These are phyloP conservation scores for Periparus ater DNA, from an alignment of 2,797 vertebrate species.

Conservation along the genomic window DNA sequence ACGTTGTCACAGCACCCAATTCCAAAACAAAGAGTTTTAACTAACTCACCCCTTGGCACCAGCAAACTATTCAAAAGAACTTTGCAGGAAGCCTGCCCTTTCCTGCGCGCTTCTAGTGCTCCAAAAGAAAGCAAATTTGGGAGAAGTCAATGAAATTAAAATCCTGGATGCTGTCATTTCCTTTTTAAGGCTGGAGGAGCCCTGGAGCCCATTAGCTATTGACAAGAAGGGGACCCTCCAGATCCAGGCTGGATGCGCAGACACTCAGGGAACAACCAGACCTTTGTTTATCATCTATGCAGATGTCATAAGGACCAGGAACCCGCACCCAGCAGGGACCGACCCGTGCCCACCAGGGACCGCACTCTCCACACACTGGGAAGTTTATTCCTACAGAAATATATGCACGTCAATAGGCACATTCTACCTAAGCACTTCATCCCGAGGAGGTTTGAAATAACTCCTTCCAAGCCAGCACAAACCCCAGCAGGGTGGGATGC, in stretches of 20 bases:
- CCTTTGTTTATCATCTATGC: constrained; percentile 42
- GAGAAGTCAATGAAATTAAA: not conserved
- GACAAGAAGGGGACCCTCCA: constrained; percentile 51
- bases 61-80: not conserved
- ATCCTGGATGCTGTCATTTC: not conserved
- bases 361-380: rapidly evolving
- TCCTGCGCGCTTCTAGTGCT: not conserved
- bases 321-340: not conserved
- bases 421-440: not conserved
- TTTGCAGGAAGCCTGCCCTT: not conserved
- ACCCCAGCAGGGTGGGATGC: not conserved
- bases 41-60: not conserved
- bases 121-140: not conserved
- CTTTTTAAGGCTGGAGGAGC: constrained; percentile 62
- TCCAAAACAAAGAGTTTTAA: constrained; percentile 1
- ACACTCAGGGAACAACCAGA: constrained; percentile 47
- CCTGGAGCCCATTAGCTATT: constrained; percentile 34
- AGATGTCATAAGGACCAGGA: not conserved
- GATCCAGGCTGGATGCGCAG: not conserved
- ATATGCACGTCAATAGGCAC: rapidly evolving
- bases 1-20: not conserved
- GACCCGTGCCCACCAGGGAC: not conserved
- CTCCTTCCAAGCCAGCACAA: not conserved
- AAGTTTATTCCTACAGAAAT: not conserved
- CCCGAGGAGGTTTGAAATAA: not conserved